A percentile compares a stretch with the other conserved stretches of the same genome.
These are phyloP conservation scores for Andricus quercusramuli DNA, from an alignment of 2,888 invertebrate genomes.

Conservation along the genomic window DNA sequence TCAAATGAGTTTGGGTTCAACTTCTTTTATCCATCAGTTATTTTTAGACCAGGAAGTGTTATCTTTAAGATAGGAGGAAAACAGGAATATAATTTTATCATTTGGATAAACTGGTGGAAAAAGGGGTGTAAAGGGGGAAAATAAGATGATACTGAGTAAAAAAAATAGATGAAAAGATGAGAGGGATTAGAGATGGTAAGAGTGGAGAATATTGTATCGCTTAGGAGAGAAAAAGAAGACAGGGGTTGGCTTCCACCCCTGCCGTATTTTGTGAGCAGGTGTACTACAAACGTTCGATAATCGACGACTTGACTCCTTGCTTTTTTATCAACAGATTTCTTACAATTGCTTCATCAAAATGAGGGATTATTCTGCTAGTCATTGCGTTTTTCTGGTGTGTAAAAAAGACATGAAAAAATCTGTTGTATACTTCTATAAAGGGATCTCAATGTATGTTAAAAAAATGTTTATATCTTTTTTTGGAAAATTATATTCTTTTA, in stretches of 20 bases:
- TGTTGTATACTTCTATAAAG: background rate
- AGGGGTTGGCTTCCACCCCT: background rate
- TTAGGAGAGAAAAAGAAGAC: background rate
- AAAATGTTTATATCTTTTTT: background rate
- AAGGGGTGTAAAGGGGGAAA: background rate
- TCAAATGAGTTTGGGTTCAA: background rate
- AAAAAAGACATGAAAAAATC: background rate
- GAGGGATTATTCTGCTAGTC: background rate
- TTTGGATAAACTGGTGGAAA: background rate
- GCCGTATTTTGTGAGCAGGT: slow-evolving; percentile 3
- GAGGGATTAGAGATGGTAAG: background rate
- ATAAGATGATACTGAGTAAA: background rate
- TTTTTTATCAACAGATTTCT: slow-evolving; percentile 4
- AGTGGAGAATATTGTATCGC: background rate
- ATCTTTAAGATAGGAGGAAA: background rate
- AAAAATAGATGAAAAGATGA: background rate
- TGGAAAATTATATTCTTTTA: too few relatives aligned
- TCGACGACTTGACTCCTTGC: background rate
- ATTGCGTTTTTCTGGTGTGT: background rate
- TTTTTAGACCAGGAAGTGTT: background rate
- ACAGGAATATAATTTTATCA: background rate
- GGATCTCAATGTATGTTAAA: background rate
- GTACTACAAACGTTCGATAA: background rate
- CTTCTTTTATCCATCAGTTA: background rate
- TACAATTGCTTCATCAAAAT: background rate